Evolutionary conservation across 2,113 vertebrate species (phyloP), one percentile per base, ranked within the genome.

Genomic region (Cichladusa arquata): DNA sequence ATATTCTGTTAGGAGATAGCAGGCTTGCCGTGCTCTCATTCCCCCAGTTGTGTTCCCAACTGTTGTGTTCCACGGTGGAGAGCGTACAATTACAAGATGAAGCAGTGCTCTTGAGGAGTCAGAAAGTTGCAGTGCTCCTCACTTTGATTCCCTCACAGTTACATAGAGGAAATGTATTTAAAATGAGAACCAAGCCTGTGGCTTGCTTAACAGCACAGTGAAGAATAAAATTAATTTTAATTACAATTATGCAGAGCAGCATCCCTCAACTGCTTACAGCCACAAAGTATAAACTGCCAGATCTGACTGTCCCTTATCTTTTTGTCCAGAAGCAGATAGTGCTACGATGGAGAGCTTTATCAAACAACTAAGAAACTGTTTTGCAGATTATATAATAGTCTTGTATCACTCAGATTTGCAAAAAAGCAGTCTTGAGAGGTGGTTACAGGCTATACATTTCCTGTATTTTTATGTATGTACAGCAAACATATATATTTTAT

Each of bases 171-270:
- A 12, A 48, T 45, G 4, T 71, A 42, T 78, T 65, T 58, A 51
- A 72, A 86, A 89, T 57, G 33, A 33, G 18, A 76, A 38, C 24
- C 19, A 19, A 53, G n/a, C 28, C 40, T 2, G 2, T 72, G 76
- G 51, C 60, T 90, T 81, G 26, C 48, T 65, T 65, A 89, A 47
- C 28, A 65, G 19, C 36, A 38, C 8, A 47, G 24, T 11, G 45
- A 87, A 62, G 56, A 95, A 70, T 42, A 45, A 89, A 87, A 69
- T 33, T 47, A 57, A 42, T 23, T 87, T 89, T 77, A 80, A 82
- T 90, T 60, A 40, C 47, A 66, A 2, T 57, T 85, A 31, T 44
- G 74, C 74, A 79, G 80, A 90, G 51, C 50, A 88, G 78, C 54
- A 66, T 85, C 71, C 50, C 51, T 73, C 22, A 81, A 40, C 56